Evolutionary conservation across 2,888 invertebrate species (phyloP).

Genomic region (Luperina testacea): DNA sequence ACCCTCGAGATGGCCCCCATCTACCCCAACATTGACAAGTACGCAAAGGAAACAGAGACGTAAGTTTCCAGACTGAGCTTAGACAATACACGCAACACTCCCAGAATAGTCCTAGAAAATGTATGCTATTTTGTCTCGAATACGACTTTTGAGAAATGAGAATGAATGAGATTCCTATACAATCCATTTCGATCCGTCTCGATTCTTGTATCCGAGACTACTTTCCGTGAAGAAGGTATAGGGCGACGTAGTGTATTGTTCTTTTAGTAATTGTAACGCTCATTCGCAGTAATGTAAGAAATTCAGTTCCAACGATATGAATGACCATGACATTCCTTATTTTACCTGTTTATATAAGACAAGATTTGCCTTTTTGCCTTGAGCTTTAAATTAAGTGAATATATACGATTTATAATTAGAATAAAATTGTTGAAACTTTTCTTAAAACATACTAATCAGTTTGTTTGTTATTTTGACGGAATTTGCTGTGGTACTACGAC

Average conservation of each 20-base stretch:
- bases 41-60: conserved; percentile 95
- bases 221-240: conserved; percentile 34
- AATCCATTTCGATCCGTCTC: conserved; percentile 47
- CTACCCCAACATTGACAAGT: conserved; percentile 94
- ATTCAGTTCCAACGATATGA: conserved; percentile 67
- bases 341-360: conserved; percentile 69
- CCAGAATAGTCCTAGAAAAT: conserved; percentile 39
- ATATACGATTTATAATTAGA: conserved; percentile 62
- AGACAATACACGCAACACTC: conserved; percentile 61
- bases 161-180: conserved; percentile 61
- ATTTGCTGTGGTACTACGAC: conserved; percentile 58
- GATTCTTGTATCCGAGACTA: conserved; percentile 61
- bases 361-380: conserved; percentile 65
- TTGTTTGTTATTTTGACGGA: conserved; percentile 56
- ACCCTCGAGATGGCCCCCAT: conserved; percentile 96
- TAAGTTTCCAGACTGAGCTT: conserved; percentile 83
- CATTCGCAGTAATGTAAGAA: conserved; percentile 66
- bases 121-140: conserved; percentile 51
- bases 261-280: conserved; percentile 60
- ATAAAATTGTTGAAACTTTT: conserved; percentile 61
- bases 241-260: conserved; percentile 58
- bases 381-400: conserved; percentile 68
- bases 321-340: conserved; percentile 72
- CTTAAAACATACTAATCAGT: conserved; percentile 52
- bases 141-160: conserved; percentile 52